Evolutionary conservation across 2,797 vertebrate genomes (phyloP).

Genomic region (Hydrolagus colliei): DNA sequence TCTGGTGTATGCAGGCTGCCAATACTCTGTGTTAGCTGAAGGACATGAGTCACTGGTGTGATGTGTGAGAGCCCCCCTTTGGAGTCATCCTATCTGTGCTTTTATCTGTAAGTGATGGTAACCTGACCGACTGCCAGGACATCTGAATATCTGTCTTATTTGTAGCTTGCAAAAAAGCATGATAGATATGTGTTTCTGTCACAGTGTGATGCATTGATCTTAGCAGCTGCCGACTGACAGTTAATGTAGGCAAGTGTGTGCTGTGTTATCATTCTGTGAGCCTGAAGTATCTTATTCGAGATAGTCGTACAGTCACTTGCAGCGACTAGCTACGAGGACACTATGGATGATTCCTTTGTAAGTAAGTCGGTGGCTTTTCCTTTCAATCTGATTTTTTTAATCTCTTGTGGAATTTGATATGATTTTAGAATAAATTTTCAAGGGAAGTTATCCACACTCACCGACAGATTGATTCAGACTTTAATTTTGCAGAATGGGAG

Average conservation of each 20-base stretch:
- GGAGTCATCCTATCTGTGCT: constrained; percentile 43
- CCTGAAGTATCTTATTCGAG: constrained; percentile 46
- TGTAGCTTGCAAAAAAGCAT: constrained; percentile 51
- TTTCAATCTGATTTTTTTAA: background rate
- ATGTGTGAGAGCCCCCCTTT: constrained; percentile 49
- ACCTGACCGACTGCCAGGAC: constrained; percentile 51
- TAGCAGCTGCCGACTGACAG: constrained; percentile 61
- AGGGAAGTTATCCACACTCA: background rate
- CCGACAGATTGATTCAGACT: background rate
- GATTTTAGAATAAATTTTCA: too few species aligned
- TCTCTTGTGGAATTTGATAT: background rate
- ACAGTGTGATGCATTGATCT: constrained; percentile 54
- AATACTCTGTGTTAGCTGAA: constrained; percentile 15
- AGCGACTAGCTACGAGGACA: constrained; percentile 23
- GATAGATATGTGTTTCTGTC: constrained; percentile 55
- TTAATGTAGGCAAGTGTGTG: constrained; percentile 67
- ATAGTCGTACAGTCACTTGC: constrained; percentile 27
- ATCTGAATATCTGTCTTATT: constrained; percentile 51
- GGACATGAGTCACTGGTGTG: constrained; percentile 38
- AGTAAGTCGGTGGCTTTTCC: constrained; percentile 58
- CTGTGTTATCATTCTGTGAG: constrained; percentile 44
- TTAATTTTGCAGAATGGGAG: background rate
- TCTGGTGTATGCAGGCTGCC: constrained; percentile 15
- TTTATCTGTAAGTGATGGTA: constrained; percentile 55
- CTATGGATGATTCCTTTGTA: constrained; percentile 57